These are phyloP conservation scores for Odontophorus gujanensis DNA, from an alignment of 2,113 vertebrate species.

Conservation along the genomic window DNA sequence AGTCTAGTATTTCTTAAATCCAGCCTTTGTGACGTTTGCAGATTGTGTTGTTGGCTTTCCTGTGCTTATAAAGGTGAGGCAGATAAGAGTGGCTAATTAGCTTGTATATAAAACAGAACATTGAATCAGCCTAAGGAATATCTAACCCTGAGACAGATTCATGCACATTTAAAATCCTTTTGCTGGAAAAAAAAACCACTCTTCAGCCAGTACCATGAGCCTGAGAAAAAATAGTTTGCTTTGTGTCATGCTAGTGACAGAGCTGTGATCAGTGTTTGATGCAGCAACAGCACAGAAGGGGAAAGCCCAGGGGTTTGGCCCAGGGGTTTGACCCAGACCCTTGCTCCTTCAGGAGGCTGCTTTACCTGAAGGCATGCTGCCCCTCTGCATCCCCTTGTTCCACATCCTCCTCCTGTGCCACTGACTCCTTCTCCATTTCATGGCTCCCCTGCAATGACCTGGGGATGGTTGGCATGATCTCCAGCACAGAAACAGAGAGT, in stretches of 20 bases:
- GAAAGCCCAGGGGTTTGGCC: neutral
- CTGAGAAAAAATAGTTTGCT: neutral
- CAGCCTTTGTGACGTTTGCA: constrained; percentile 14
- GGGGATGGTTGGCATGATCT: neutral
- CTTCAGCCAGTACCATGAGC: neutral
- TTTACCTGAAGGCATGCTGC: neutral
- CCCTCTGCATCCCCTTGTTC: neutral
- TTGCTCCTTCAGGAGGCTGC: neutral
- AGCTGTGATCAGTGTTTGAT: neutral
- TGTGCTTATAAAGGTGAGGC: neutral
- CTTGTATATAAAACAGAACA: constrained; percentile 23
- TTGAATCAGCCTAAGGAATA: neutral
- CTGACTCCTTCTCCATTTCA: neutral
- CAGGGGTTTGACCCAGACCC: neutral
- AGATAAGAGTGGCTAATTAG: constrained; percentile 45
- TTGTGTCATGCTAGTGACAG: neutral
- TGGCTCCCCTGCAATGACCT: neutral
- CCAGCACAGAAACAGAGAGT: neutral
- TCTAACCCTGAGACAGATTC: neutral
- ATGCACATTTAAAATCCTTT: constrained; percentile 15
- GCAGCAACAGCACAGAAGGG: fast-evolving
- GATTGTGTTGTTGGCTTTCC: neutral
- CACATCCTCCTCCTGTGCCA: neutral
- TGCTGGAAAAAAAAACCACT: neutral
- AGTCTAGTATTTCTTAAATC: neutral